A percentile compares a stretch with the other conserved stretches of the same genome.
These are phyloP conservation scores for Hippopotamus amphibius DNA, from an alignment of 2,113 vertebrate species.

Conservation along the genomic window DNA sequence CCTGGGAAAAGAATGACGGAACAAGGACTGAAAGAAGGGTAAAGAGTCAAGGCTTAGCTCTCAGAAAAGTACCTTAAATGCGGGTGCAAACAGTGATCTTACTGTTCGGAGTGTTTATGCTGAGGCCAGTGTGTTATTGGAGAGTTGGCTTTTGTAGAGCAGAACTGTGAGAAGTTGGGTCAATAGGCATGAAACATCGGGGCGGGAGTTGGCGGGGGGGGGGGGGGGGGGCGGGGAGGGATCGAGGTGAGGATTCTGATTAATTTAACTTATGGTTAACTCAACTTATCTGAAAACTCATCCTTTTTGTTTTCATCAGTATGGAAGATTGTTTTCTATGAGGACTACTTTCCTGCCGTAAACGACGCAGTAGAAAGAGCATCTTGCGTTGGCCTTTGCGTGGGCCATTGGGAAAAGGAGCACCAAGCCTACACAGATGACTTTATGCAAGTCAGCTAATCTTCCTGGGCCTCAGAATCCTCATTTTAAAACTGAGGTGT, in stretches of 20 bases:
- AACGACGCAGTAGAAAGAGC: neutral
- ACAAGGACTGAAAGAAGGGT: neutral
- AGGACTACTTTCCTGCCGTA: neutral
- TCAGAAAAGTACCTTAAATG: neutral
- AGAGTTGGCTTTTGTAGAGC: neutral
- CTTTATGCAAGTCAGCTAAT: neutral
- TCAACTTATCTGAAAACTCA: neutral
- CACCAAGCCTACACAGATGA: rapidly evolving
- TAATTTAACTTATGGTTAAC: neutral
- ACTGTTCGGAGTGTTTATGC: neutral
- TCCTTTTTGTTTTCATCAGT: neutral
- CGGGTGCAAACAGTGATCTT: too few species aligned
- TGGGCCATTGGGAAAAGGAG: neutral
- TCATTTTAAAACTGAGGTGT: neutral
- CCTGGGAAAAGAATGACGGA: neutral
- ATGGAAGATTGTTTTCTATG: neutral
- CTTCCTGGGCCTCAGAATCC: neutral
- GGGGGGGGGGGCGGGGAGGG: too few species aligned
- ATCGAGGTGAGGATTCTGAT: neutral
- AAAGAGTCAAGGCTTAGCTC: neutral
- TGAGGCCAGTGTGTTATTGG: neutral
- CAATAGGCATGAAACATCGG: rapidly evolving
- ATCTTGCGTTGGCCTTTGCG: neutral
- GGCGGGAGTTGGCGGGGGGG: too few species aligned
- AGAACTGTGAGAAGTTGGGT: neutral